These are phyloP conservation scores for Drosophila kuntzei DNA, from an alignment of 2,888 invertebrate genomes.

Conservation along the genomic window DNA sequence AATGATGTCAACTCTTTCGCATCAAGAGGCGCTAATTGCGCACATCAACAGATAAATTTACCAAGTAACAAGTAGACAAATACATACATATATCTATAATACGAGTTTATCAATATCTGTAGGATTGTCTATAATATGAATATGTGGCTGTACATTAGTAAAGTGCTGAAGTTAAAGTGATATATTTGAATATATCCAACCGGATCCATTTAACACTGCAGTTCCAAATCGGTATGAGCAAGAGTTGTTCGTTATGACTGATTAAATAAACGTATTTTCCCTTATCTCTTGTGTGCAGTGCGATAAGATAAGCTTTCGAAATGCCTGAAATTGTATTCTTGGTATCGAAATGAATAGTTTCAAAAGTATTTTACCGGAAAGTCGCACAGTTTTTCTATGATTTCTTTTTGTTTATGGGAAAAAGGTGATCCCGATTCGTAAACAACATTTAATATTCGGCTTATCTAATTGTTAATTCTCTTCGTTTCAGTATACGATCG, in stretches of 20 bases:
- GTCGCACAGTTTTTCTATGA: slow-evolving; percentile 3
- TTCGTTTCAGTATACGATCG: slow-evolving; percentile 55
- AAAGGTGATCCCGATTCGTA: neutral
- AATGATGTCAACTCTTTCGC: slow-evolving; percentile 68
- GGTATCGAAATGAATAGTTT: slow-evolving; percentile 39
- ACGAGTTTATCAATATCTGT: neutral
- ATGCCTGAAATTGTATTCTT: slow-evolving; percentile 21
- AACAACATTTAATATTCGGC: neutral
- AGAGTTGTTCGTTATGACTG: slow-evolving; percentile 36
- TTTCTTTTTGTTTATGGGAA: neutral
- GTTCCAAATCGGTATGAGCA: slow-evolving; percentile 14
- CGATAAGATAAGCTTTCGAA: slow-evolving; percentile 64
- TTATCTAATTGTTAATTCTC: slow-evolving; percentile 9
- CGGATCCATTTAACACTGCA: slow-evolving; percentile 17
- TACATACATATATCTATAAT: neutral
- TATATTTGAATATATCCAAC: slow-evolving; percentile 6
- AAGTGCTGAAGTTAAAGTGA: slow-evolving; percentile 7
- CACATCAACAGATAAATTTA: slow-evolving; percentile 35
- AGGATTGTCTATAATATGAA: slow-evolving; percentile 2
- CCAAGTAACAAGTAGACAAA: neutral
- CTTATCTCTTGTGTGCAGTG: slow-evolving; percentile 37
- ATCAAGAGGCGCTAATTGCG: slow-evolving; percentile 49
- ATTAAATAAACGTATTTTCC: slow-evolving; percentile 67
- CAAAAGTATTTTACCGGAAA: slow-evolving; percentile 10
- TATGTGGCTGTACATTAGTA: slow-evolving; percentile 10